Evolutionary conservation across 2,113 vertebrate genomes (phyloP), one percentile per base, ranked within the genome.

Genomic region (Aspidoscelis tigris): DNA sequence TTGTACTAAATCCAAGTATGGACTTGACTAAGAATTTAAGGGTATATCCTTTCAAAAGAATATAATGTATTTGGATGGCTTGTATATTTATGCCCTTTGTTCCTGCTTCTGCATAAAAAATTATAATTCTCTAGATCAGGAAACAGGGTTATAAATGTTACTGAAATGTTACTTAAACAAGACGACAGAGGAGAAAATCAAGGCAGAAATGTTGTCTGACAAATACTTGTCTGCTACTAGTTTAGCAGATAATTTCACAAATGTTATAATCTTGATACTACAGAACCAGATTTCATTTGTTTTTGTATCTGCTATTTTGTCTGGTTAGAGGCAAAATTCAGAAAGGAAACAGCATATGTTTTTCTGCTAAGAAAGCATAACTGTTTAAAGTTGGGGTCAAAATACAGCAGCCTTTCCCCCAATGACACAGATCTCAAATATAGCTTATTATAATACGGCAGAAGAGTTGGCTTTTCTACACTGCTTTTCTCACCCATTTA

Each of bases 221-320:
- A 78, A 61, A 3, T 80, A 73, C 84, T 86, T 84, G 80, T 71
- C 81, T 87, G 26, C 20, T 58, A 71, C 64, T 3, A 64, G 12
- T 66, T 74, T 70, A 85, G 82, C 1, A 41, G n/a, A 5, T 80
- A 65, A 14, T 11, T 33, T 33, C 10, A 50, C 7, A 47, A 21
- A 75, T 65, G 16, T 43, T n/a, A 65, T 75, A 4, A n/a, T 20
- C 18, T 61, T n/a, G 24, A 4, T 74, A 47, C 65, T 12, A 43
- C 3, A 33, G 44, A 70, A 5, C 26, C 21, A 18, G 18, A 33
- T 18, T 82, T 61, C 70, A 55, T 16, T 58, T 53, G 43, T 50
- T 73, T 55, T 58, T 61, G 5, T 6, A 44, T 3, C 43, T 73
- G 70, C 7, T 16, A 61, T 47, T 58, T 75, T 58, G 16, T 43